Conservation (phyloP, 2,113 vertebrate genomes). For the Mus musculus region GRCm39 chr11:73741501-73742000, state of each 20-base stretch:
- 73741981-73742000: not conserved
- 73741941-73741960: not conserved
- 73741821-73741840: not conserved
- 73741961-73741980: not conserved
- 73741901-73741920: not conserved
- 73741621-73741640: not conserved
- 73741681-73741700: not conserved
- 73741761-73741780: not conserved
- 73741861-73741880: not conserved
- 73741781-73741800: not conserved
- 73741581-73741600: not conserved
- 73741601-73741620: not conserved
- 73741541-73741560: not conserved
- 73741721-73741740: accelerated
- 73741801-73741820: not conserved
- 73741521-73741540: not conserved
- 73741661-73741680: not conserved
- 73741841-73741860: not conserved
- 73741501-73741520: not conserved
- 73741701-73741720: not conserved
- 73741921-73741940: not conserved
- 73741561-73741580: too few relatives aligned
- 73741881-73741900: not conserved
- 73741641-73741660: not conserved
- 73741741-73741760: not conserved